These are phyloP conservation scores for Passer montanus DNA, from an alignment of 2,113 vertebrate species.

Conservation along the genomic window DNA sequence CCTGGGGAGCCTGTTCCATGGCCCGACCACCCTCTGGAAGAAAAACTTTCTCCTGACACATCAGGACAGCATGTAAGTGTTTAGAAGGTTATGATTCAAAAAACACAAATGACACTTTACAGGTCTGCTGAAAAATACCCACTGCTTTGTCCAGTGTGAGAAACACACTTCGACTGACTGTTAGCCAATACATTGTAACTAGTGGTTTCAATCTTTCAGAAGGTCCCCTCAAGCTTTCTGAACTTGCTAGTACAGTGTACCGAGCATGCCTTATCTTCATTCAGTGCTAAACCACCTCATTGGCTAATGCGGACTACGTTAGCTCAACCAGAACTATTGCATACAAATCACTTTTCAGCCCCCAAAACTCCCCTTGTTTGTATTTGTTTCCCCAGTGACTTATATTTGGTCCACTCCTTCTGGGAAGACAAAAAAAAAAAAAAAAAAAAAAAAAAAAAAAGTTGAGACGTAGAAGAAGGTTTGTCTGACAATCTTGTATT, in stretches of 20 bases:
- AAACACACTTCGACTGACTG: background rate
- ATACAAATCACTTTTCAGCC: background rate
- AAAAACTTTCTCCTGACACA: background rate
- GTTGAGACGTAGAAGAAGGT: background rate
- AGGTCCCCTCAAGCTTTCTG: background rate
- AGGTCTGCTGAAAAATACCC: background rate
- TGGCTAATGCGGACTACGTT: background rate
- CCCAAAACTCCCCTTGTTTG: background rate
- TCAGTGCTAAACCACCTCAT: background rate
- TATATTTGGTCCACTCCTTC: background rate
- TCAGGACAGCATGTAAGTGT: background rate
- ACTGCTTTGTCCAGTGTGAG: background rate
- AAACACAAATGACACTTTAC: background rate
- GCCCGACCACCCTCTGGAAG: background rate
- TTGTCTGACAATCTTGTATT: background rate
- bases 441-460: background rate
- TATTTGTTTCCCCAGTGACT: background rate
- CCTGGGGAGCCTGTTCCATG: background rate
- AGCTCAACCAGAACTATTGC: background rate
- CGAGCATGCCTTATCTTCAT: background rate
- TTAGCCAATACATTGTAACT: background rate
- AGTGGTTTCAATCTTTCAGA: background rate
- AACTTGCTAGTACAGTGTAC: background rate
- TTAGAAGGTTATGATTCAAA: background rate
- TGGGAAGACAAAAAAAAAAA: too few relatives aligned